Evolutionary conservation across 2,888 invertebrate genomes (phyloP).

Genomic region (Agrochola macilenta): DNA sequence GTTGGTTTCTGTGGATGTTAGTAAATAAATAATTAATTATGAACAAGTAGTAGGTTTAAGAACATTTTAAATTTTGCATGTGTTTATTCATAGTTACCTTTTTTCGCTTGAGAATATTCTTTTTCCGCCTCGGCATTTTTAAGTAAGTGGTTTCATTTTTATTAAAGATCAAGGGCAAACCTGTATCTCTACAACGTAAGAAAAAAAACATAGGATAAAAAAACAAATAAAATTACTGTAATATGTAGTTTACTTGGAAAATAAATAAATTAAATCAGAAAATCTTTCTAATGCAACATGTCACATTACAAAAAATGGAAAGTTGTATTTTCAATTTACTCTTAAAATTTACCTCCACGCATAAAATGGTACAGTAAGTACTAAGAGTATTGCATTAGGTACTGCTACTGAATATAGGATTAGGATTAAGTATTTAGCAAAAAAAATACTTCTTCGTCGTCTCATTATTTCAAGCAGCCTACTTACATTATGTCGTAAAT

Average conservation of each 20-base stretch:
- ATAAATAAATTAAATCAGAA: background rate
- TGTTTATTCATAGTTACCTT: constrained; percentile 66
- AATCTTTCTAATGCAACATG: background rate
- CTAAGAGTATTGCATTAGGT: background rate
- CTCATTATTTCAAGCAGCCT: too few species aligned
- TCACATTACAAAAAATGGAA: background rate
- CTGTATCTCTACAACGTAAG: constrained; percentile 38
- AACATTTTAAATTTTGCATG: background rate
- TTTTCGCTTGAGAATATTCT: constrained; percentile 68
- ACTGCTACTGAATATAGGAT: background rate
- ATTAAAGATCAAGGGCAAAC: constrained; percentile 33
- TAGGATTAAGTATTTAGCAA: background rate
- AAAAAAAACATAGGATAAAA: constrained; percentile 28
- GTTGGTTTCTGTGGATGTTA: constrained; percentile 35
- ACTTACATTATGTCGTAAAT: too few species aligned
- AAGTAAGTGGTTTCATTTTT: constrained; percentile 61
- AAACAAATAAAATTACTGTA: background rate
- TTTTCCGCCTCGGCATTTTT: constrained; percentile 74
- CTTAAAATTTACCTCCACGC: background rate
- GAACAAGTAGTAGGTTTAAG: background rate
- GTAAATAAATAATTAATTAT: constrained; percentile 1
- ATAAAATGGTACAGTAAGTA: background rate
- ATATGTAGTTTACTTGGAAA: background rate
- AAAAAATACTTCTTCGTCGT: background rate
- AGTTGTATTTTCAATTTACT: background rate